Conservation (phyloP, 2,113 vertebrate species). For the Polypterus senegalus region DNA sequence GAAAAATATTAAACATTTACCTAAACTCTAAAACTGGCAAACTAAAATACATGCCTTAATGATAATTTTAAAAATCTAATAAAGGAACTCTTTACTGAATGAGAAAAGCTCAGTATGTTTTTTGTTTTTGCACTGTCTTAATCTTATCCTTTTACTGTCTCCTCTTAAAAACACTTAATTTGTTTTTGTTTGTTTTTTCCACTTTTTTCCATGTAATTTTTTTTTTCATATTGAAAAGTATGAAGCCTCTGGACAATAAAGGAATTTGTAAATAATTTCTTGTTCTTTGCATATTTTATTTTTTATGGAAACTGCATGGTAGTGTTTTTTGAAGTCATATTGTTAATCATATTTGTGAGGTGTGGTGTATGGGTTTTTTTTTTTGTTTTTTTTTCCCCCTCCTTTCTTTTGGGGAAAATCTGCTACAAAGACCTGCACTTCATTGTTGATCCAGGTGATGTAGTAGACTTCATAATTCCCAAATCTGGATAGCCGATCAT, state of each 20-base stretch:
- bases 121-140: background rate
- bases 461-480: no score
- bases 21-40: background rate
- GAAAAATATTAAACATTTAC: background rate
- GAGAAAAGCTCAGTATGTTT: background rate
- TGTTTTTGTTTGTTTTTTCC: slow-evolving; percentile 1
- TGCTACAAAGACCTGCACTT: no score
- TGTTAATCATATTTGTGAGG: no score
- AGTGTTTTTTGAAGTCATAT: no score
- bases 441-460: no score
- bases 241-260: slow-evolving; percentile 27
- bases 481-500: no score
- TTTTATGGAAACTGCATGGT: no score
- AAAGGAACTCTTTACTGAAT: background rate
- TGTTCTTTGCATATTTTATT: no score
- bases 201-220: slow-evolving; percentile 5
- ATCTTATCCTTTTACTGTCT: slow-evolving; percentile 1
- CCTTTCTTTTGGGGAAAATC: no score
- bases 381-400: no score
- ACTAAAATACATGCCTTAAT: background rate
- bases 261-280: slow-evolving; percentile 10
- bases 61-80: background rate
- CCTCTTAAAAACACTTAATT: slow-evolving; percentile 8
- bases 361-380: no score
- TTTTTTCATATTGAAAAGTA: slow-evolving; percentile 24